Conservation (phyloP, 2,797 vertebrate species). For the Acanthis flammea region DNA sequence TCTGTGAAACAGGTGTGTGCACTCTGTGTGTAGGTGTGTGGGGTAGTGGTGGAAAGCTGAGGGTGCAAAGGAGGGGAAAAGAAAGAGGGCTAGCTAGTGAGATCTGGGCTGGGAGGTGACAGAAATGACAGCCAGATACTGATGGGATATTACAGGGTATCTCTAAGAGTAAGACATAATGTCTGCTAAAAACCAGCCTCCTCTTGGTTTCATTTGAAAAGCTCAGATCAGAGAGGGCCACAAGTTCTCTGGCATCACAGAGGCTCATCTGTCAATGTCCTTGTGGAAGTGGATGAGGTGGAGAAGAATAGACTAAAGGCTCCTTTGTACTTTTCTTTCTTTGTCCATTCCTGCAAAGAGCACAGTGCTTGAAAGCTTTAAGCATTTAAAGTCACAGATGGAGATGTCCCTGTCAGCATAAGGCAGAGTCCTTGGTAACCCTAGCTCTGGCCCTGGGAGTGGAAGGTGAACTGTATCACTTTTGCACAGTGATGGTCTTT, state of each 20-base stretch:
- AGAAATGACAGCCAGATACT: not conserved
- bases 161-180: not conserved
- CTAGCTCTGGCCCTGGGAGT: not conserved
- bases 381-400: not conserved
- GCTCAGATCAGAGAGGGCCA: not conserved
- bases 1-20: not conserved
- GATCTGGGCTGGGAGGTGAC: not conserved
- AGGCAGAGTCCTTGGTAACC: not conserved
- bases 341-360: not conserved
- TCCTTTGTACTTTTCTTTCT: not conserved
- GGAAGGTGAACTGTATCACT: not conserved
- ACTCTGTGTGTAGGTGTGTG: too few relatives aligned
- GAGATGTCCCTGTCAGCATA: not conserved
- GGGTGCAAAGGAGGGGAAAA: not conserved
- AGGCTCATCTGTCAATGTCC: not conserved
- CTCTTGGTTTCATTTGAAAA: not conserved
- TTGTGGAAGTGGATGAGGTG: not conserved
- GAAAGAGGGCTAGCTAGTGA: not conserved
- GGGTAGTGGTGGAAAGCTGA: not conserved
- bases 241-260: not conserved
- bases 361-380: not conserved
- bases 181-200: not conserved
- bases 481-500: not conserved
- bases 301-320: not conserved
- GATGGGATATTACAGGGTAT: not conserved